Conservation (phyloP, 2,888 invertebrate species). For the Chymomyza amoena region DNA sequence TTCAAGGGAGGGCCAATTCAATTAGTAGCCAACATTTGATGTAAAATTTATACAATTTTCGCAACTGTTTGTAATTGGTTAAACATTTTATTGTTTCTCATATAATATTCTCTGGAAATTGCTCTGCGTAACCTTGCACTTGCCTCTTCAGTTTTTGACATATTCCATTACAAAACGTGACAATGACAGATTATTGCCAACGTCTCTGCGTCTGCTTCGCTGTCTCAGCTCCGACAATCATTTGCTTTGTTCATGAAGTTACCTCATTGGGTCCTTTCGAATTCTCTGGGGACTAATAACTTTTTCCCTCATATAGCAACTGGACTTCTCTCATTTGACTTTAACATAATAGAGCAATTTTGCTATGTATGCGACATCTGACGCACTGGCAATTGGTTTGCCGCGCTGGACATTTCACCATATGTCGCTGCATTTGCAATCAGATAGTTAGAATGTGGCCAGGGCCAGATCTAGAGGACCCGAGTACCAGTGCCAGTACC, state of each 20-base stretch:
- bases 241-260: conserved; percentile 38
- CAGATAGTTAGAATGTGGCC: conserved; percentile 38
- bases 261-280: conserved; percentile 16
- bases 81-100: background rate
- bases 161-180: conserved; percentile 32
- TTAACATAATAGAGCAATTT: conserved; percentile 63
- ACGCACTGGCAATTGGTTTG: conserved; percentile 55
- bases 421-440: conserved; percentile 67
- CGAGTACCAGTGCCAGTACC: conserved; percentile 1
- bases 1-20: background rate
- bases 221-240: conserved; percentile 38
- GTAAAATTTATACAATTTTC: conserved; percentile 3
- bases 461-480: background rate
- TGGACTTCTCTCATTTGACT: conserved; percentile 26
- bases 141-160: background rate
- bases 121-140: background rate
- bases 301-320: conserved; percentile 50
- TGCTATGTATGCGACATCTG: conserved; percentile 47
- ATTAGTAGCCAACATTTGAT: background rate
- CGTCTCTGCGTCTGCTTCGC: conserved; percentile 28
- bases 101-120: background rate
- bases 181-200: conserved; percentile 55
- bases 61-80: conserved; percentile 9
- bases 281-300: conserved; percentile 58
- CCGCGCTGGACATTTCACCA: conserved; percentile 43